Base-by-base conservation (phyloP, 2,113 vertebrate species). In the Antennarius striatus region DNA sequence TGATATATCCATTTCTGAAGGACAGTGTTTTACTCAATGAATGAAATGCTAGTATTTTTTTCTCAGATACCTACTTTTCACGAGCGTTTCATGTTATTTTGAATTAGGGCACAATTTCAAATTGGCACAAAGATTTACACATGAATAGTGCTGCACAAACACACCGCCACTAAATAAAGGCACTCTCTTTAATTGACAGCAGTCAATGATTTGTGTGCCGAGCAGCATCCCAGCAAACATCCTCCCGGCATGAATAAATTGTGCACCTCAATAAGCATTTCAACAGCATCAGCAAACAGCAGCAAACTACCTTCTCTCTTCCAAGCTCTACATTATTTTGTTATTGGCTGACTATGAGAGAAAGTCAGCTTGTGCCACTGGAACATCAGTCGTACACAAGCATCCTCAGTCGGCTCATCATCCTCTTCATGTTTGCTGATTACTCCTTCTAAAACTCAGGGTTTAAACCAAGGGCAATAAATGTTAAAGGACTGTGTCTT, bases 111-210 rank as follows among this genome's bases (percentile, higher is more conserved):
- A 42, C 71, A 78, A 81, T 84, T 63, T 45, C 69, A 73, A 75
- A 83, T 77, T 69, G 73, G 4, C 55, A 39, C 29, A 30, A 17
- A 36, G 56, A 63, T 36, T 46, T 56, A 45, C 22, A 56, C 3
- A 36, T 66, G 45, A 68, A 66, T 17, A 39, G 59, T 62, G 69
- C 63, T 42, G 62, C 3, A 2, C 55, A 48, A 16, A 52, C 45
- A 28, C 51, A 32, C 61, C 71, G 52, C 48, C 22, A 10, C 57
- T 79, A 73, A 82, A 75, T 86, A 73, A 82, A 83, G 54, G 81
- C 85, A 89, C 87, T 87, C 79, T 80, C 62, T 68, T 81, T 82
- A 87, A 89, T 87, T 87, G 81, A 83, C 85, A 82, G 70, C 73
- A 73, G 72, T 75, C 68, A 60, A 63, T 86, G 79, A 89, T 89